A percentile compares a stretch with the other conserved stretches of the same genome.
These are phyloP conservation scores for Vireo altiloquus DNA, from an alignment of 2,113 vertebrate genomes.

Conservation along the genomic window DNA sequence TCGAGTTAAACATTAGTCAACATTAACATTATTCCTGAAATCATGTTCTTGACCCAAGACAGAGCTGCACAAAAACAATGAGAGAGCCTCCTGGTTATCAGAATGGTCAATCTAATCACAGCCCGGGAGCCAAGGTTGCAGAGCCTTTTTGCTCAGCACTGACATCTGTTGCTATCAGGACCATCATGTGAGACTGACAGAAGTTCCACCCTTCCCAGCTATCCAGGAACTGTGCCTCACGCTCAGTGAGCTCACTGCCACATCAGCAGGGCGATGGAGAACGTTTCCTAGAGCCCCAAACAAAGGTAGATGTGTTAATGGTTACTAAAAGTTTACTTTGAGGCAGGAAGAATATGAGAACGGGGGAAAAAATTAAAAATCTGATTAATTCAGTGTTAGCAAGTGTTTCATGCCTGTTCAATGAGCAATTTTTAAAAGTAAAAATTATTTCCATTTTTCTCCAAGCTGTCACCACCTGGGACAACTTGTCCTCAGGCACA, in stretches of 20 bases:
- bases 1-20: conserved; percentile 10
- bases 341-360: not conserved
- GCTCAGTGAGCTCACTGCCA: conserved; percentile 5
- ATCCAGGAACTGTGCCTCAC: conserved; percentile 42
- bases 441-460: not conserved
- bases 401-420: not conserved
- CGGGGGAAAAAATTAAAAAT: not conserved
- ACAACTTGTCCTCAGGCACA: not conserved
- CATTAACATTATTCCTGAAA: not conserved
- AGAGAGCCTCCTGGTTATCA: not conserved
- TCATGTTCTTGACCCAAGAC: not conserved
- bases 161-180: not conserved
- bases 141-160: not conserved
- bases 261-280: not conserved
- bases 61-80: conserved; percentile 1
- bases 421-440: not conserved
- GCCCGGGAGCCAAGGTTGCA: not conserved
- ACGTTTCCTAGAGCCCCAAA: conserved; percentile 38
- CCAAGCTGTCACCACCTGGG: not conserved
- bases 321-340: not conserved
- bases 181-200: not conserved
- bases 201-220: conserved; percentile 24
- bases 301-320: not conserved
- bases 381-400: not conserved
- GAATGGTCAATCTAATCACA: not conserved